Percentiles rank a stretch among this genome's conserved stretches.
These are phyloP conservation scores for Carcinoscorpius rotundicauda DNA, from an alignment of 1,140 invertebrate species.

Conservation along the genomic window DNA sequence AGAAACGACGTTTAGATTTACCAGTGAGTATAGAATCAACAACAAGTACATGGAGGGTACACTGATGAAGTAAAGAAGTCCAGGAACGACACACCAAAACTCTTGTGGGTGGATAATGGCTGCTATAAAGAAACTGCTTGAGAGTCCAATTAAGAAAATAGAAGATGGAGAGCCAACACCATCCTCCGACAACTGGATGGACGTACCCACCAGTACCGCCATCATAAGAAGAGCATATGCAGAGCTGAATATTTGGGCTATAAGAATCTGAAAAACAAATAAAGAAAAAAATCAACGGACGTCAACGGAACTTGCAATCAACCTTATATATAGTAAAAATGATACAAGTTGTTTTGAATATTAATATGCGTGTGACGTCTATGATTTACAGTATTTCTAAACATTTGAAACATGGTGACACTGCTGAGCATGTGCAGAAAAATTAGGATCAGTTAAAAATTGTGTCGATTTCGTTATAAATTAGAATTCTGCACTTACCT, in stretches of 20 bases:
- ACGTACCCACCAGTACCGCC: conserved; percentile 96
- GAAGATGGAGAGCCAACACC: conserved; percentile 86
- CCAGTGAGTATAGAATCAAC: conserved; percentile 94
- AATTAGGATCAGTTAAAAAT: too few species aligned
- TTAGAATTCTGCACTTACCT: conserved; percentile 40
- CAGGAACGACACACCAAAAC: conserved; percentile 92
- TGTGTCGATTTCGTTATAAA: too few species aligned
- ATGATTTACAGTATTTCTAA: too few species aligned
- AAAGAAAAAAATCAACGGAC: too few species aligned
- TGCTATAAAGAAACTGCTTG: conserved; percentile 88
- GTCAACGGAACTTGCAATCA: too few species aligned
- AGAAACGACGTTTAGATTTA: conserved; percentile 94
- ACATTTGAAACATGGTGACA: too few species aligned
- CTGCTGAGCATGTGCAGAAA: too few species aligned
- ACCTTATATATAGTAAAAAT: too few species aligned
- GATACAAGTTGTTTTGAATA: too few species aligned
- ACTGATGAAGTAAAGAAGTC: conserved; percentile 85
- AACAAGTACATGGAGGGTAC: conserved; percentile 98
- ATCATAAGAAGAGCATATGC: conserved; percentile 96
- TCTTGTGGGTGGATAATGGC: conserved; percentile 95
- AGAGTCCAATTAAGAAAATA: conserved; percentile 87
- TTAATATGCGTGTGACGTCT: too few species aligned
- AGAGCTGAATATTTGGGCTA: conserved; percentile 90
- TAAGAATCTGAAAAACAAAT: conserved; percentile 53
- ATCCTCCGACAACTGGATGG: conserved; percentile 82